Conservation (phyloP, 2,888 invertebrate species). For the Marasmarcha lunaedactyla region DNA sequence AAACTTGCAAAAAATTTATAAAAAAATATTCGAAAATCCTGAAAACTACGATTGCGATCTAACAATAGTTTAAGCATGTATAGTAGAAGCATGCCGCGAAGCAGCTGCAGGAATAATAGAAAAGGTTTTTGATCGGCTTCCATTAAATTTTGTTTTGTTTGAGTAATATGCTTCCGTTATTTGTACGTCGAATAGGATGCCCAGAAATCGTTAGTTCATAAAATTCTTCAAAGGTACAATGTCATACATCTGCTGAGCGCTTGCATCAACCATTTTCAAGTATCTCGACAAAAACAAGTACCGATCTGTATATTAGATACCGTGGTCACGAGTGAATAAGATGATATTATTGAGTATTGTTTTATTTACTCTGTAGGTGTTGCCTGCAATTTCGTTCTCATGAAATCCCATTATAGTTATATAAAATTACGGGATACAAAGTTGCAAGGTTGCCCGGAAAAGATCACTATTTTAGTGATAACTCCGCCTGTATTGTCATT, state of each 20-base stretch:
- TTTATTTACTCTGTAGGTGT: too few species aligned
- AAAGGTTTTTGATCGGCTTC: conserved; percentile 68
- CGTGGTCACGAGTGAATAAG: too few species aligned
- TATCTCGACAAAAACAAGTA: conserved; percentile 78
- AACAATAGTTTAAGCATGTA: conserved; percentile 42
- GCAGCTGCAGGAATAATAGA: conserved; percentile 65
- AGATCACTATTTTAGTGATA: too few species aligned
- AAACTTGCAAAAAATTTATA: conserved; percentile 68
- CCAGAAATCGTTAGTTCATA: conserved; percentile 78
- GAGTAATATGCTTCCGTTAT: conserved; percentile 79
- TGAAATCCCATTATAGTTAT: too few species aligned
- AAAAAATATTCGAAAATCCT: conserved; percentile 50
- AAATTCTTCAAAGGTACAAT: conserved; percentile 75
- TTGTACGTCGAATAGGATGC: conserved; percentile 82
- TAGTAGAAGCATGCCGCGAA: conserved; percentile 74
- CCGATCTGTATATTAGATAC: too few species aligned
- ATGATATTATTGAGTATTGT: too few species aligned
- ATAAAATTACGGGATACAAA: too few species aligned
- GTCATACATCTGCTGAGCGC: conserved; percentile 70
- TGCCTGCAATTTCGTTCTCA: too few species aligned
- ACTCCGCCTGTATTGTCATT: too few species aligned
- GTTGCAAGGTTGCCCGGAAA: too few species aligned
- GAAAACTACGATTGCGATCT: conserved; percentile 42
- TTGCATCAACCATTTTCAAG: conserved; percentile 81
- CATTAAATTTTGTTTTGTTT: conserved; percentile 79